Evolutionary conservation across 2,797 vertebrate species (phyloP).

Genomic region (Allobates femoralis): DNA sequence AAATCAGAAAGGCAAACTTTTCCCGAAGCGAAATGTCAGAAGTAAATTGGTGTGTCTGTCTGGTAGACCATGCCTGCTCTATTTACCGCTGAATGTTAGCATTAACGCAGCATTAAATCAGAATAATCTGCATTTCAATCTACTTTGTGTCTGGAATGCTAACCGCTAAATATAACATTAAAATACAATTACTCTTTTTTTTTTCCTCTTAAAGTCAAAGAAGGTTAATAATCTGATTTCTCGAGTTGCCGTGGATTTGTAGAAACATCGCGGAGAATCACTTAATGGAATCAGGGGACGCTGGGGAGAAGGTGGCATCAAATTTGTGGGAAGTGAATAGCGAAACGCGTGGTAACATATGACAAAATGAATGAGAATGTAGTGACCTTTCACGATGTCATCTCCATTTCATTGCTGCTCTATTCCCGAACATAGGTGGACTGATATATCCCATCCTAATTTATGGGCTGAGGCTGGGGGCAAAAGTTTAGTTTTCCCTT

Average conservation of each 20-base stretch:
- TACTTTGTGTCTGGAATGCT: slow-evolving; percentile 72
- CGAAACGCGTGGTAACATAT: background rate
- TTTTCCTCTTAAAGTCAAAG: slow-evolving; percentile 68
- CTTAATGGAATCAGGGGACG: slow-evolving; percentile 69
- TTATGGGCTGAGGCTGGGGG: background rate
- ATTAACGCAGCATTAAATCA: slow-evolving; percentile 69
- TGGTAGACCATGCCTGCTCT: slow-evolving; percentile 58
- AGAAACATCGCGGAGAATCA: slow-evolving; percentile 63
- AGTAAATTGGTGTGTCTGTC: slow-evolving; percentile 55
- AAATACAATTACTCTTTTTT: slow-evolving; percentile 73
- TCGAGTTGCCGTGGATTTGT: slow-evolving; percentile 63
- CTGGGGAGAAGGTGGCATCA: background rate
- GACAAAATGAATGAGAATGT: slow-evolving; percentile 42
- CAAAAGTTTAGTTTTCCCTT: background rate
- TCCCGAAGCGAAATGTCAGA: slow-evolving; percentile 66
- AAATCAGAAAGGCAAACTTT: slow-evolving; percentile 44
- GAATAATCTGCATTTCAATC: slow-evolving; percentile 70
- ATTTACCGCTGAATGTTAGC: slow-evolving; percentile 72
- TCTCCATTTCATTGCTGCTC: background rate
- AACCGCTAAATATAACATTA: slow-evolving; percentile 72
- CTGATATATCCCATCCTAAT: background rate
- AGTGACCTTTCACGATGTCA: slow-evolving; percentile 20
- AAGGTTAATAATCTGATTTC: slow-evolving; percentile 75
- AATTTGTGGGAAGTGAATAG: slow-evolving; percentile 36
- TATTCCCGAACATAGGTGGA: background rate